Percentiles rank a stretch among this genome's conserved stretches.
Conservation (phyloP, 2,113 vertebrate genomes). For the Mustela nigripes region DNA sequence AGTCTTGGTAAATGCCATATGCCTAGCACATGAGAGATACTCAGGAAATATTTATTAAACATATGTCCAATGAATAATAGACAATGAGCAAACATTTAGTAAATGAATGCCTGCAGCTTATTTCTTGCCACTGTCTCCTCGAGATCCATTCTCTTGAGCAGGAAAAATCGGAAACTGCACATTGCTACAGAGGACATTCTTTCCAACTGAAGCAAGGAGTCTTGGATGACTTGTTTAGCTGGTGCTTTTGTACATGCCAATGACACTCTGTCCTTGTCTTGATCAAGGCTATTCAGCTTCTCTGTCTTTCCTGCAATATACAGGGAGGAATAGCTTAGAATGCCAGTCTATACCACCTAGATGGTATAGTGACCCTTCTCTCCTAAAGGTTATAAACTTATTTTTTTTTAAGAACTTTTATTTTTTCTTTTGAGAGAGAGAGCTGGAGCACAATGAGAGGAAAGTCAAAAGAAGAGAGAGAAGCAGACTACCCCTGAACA, state of each 20-base stretch:
- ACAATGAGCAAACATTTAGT: background rate
- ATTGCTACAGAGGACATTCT: background rate
- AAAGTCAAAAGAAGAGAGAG: background rate
- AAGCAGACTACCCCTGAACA: background rate
- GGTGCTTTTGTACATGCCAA: background rate
- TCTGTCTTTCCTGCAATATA: background rate
- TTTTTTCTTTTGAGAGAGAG: background rate
- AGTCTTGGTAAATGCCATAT: background rate
- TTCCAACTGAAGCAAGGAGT: background rate
- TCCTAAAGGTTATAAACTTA: background rate
- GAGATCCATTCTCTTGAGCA: background rate
- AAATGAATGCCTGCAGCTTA: background rate
- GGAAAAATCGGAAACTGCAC: background rate
- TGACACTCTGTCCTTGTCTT: background rate
- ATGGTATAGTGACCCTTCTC: background rate
- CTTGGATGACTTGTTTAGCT: background rate
- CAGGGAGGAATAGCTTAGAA: background rate
- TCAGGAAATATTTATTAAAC: background rate
- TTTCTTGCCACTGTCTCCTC: background rate
- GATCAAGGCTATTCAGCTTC: background rate
- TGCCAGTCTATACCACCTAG: background rate
- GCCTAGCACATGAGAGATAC: background rate
- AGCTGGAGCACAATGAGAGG: background rate
- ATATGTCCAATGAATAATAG: background rate
- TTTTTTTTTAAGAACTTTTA: background rate